Conservation (phyloP, 2,113 vertebrate genomes). For the Calcarius ornatus region DNA sequence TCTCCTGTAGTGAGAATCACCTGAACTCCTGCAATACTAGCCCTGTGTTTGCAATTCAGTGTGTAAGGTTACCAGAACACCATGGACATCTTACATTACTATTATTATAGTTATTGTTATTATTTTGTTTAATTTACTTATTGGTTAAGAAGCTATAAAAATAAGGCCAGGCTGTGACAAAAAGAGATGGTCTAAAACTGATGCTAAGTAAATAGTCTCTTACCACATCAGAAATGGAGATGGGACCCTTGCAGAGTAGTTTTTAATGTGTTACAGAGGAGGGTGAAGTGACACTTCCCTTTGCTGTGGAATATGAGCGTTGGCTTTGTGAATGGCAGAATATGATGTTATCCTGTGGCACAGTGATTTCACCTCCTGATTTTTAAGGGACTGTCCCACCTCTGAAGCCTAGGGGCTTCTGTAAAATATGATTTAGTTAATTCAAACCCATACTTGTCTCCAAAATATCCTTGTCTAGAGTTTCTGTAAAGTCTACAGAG, state of each 20-base stretch:
- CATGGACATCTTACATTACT: background rate
- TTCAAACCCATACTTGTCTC: background rate
- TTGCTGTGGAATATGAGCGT: background rate
- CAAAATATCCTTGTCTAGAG: background rate
- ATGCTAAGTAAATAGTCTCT: background rate
- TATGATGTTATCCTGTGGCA: background rate
- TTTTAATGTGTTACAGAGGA: background rate
- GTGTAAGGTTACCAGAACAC: background rate
- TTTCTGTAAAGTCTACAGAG: constrained; percentile 21
- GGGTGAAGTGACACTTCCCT: background rate
- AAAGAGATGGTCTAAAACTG: background rate
- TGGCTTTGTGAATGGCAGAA: background rate
- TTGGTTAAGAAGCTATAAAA: background rate
- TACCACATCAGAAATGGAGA: background rate
- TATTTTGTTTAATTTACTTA: constrained; percentile 12
- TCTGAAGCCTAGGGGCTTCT: background rate
- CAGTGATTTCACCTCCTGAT: background rate
- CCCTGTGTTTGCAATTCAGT: background rate
- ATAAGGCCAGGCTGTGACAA: background rate
- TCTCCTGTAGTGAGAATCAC: background rate
- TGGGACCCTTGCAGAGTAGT: background rate
- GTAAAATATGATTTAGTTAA: background rate
- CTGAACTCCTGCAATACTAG: background rate
- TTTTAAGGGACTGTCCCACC: background rate
- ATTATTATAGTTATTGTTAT: background rate